A percentile compares a stretch with the other conserved stretches of the same genome.
Evolutionary conservation across 2,113 vertebrate genomes (phyloP).

Genomic region (Ptyas mucosa): DNA sequence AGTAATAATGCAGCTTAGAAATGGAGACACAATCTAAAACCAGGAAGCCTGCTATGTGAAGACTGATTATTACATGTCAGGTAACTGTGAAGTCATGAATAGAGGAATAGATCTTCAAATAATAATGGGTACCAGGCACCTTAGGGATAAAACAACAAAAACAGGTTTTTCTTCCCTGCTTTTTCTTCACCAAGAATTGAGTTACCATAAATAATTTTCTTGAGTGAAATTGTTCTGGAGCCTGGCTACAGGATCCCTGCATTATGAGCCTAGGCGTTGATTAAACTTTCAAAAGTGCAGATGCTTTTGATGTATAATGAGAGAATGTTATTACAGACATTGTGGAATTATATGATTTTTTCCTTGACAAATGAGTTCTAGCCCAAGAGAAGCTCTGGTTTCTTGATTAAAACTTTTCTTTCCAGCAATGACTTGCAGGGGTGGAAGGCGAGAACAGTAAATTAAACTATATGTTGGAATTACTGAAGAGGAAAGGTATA

Average conservation of each 20-base stretch:
- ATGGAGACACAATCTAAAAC: neutral
- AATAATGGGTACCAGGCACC: neutral
- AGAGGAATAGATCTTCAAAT: neutral
- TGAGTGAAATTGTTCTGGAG: rapidly evolving
- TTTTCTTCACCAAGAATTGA: neutral
- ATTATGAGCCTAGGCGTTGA: neutral
- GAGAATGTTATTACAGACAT: neutral
- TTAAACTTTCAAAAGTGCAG: neutral
- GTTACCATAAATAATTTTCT: neutral
- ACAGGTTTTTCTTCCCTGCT: neutral
- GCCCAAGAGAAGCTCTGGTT: neutral
- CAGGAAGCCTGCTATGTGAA: neutral
- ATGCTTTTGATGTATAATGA: neutral
- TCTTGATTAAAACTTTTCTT: neutral
- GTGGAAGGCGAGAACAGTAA: neutral
- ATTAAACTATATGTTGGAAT: neutral
- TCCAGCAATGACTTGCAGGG: neutral
- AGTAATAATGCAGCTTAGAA: neutral
- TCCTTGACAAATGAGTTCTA: neutral
- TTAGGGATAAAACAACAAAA: neutral
- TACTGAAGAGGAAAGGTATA: neutral
- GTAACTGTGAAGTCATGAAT: neutral
- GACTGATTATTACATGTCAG: neutral
- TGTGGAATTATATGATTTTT: constrained; percentile 9
- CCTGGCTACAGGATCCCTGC: neutral